These are phyloP conservation scores for Pipistrellus pygmaeus DNA, from an alignment of 2,797 vertebrate genomes.

Conservation along the genomic window DNA sequence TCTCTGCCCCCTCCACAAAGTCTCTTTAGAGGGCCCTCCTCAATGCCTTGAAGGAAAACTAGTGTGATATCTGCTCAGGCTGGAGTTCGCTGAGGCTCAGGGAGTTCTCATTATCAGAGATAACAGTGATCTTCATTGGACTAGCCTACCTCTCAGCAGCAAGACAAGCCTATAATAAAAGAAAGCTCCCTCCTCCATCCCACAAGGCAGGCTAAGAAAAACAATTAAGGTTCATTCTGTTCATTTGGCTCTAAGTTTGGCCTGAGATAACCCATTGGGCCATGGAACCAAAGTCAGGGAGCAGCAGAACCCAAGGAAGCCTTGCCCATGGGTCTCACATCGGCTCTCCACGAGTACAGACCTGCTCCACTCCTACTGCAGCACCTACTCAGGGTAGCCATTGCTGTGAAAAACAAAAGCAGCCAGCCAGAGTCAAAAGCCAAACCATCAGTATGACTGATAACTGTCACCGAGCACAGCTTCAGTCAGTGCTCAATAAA, in stretches of 20 bases:
- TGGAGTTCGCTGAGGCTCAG: slow-evolving; percentile 7
- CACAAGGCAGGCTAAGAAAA: slow-evolving; percentile 65
- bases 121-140: slow-evolving; percentile 14
- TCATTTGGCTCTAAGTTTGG: slow-evolving; percentile 35
- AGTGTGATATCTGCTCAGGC: background rate
- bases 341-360: background rate
- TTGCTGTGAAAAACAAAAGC: slow-evolving; percentile 25
- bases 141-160: slow-evolving; percentile 13
- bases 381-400: background rate
- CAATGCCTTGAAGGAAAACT: slow-evolving; percentile 12
- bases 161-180: slow-evolving; percentile 33
- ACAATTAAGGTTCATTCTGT: slow-evolving; percentile 58
- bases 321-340: background rate
- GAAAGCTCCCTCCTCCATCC: slow-evolving; percentile 41
- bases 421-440: background rate
- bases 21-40: background rate
- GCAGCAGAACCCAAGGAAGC: slow-evolving; percentile 29
- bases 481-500: slow-evolving; percentile 25
- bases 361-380: background rate
- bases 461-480: background rate
- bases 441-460: background rate
- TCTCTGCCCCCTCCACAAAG: background rate
- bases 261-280: slow-evolving; percentile 45
- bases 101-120: slow-evolving; percentile 38
- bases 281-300: slow-evolving; percentile 23